Evolutionary conservation across 1,140 invertebrate genomes (phyloP).

Genomic region (Sinella curviseta): DNA sequence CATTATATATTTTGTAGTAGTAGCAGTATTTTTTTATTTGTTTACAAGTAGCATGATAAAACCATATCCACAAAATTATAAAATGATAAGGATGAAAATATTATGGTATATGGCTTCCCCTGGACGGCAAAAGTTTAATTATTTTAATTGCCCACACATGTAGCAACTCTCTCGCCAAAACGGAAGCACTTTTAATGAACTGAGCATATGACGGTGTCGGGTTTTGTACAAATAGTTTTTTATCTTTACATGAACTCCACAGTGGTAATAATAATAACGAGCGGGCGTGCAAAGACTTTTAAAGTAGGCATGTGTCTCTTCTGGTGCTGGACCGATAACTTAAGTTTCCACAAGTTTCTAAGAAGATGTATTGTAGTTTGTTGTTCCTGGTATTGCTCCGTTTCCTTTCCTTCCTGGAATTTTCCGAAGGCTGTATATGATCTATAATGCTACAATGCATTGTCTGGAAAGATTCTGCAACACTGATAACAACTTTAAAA

Average conservation of each 20-base stretch:
- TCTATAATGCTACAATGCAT: too few species aligned
- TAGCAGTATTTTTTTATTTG: not conserved
- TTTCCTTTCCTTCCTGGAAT: too few species aligned
- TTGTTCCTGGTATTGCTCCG: too few species aligned
- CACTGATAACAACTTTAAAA: too few species aligned
- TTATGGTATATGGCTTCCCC: not conserved
- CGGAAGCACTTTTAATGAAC: not conserved
- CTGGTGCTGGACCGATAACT: too few species aligned
- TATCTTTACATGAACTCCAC: not conserved
- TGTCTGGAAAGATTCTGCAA: too few species aligned
- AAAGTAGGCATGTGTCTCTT: not conserved
- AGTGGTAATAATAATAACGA: not conserved
- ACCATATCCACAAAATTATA: not conserved
- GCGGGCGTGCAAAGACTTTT: not conserved
- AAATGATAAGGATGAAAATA: not conserved
- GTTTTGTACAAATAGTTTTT: not conserved
- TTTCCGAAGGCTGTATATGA: too few species aligned
- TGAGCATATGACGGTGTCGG: not conserved
- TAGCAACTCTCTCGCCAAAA: not conserved
- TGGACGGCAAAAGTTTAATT: conserved; percentile 3
- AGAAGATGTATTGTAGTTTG: too few species aligned
- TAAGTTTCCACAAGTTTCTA: too few species aligned
- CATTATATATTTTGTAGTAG: too few species aligned
- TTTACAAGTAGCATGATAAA: not conserved
- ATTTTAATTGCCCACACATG: conserved; percentile 13